Evolutionary conservation across 2,797 vertebrate species (phyloP).

Genomic region (Garrulus glandarius): DNA sequence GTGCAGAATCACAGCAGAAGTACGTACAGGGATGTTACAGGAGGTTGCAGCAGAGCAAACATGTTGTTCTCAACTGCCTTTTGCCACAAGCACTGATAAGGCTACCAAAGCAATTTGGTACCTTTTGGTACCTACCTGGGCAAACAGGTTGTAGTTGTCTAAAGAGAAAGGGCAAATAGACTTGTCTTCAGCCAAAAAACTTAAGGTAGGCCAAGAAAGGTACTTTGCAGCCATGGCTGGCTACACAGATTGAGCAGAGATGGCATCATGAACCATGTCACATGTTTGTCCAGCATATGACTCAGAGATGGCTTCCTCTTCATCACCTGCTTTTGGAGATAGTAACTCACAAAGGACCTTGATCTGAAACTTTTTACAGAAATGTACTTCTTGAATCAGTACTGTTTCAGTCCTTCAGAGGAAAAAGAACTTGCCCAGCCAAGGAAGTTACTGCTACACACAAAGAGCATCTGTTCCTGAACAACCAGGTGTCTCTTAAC

Average conservation of each 20-base stretch:
- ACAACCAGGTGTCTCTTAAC: background rate
- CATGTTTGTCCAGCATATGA: fast-evolving
- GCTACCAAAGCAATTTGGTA: background rate
- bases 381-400: background rate
- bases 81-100: background rate
- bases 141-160: background rate
- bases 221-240: background rate
- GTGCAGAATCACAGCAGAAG: background rate
- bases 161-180: background rate
- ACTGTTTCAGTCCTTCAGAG: background rate
- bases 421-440: background rate
- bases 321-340: background rate
- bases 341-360: background rate
- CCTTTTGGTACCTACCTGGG: background rate
- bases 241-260: background rate
- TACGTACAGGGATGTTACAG: fast-evolving
- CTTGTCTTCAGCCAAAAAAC: background rate
- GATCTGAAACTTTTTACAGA: background rate
- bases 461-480: background rate
- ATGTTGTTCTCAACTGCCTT: background rate
- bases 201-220: background rate
- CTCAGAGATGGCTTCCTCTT: background rate
- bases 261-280: background rate
- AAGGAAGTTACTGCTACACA: background rate
- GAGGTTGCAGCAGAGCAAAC: background rate